phyloP scores from a whole-genome alignment of 2,888 invertebrate species.

The Stenoptilia bipunctidactyla region DNA sequence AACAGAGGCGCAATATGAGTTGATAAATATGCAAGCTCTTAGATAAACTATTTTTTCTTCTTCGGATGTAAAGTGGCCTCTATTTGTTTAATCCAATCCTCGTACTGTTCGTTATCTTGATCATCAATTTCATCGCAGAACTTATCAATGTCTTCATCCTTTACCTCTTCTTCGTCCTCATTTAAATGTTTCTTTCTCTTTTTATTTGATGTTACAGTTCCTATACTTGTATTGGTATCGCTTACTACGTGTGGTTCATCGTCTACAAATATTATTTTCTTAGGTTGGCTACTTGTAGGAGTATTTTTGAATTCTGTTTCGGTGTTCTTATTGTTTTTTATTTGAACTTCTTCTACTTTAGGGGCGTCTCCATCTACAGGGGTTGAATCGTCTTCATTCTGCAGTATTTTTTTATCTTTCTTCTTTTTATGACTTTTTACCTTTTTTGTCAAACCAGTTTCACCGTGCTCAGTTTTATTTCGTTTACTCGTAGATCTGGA shows the following conservation, averaged over 20 bases:
- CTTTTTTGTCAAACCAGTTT: background rate
- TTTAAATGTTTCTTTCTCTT: conserved; percentile 19
- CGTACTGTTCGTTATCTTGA: conserved; percentile 50
- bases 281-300: conserved; percentile 13
- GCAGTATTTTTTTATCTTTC: background rate
- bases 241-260: conserved; percentile 18
- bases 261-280: conserved; percentile 24
- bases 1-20: too few relatives aligned
- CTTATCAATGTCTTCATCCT: conserved; percentile 56
- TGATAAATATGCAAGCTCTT: too few relatives aligned
- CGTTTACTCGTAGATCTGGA: conserved; percentile 30
- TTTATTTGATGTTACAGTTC: conserved; percentile 5
- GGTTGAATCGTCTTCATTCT: background rate
- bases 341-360: background rate
- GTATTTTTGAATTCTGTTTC: conserved; percentile 12
- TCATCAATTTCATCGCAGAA: conserved; percentile 53
- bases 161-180: conserved; percentile 37
- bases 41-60: conserved; percentile 37
- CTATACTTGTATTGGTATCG: background rate
- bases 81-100: conserved; percentile 52
- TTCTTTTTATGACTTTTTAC: background rate
- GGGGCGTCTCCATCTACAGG: background rate
- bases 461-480: conserved; percentile 9
- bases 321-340: conserved; percentile 9
- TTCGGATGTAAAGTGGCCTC: conserved; percentile 43